These are phyloP conservation scores for Epinephelus coioides DNA, from an alignment of 2,797 vertebrate species.

Conservation along the genomic window DNA sequence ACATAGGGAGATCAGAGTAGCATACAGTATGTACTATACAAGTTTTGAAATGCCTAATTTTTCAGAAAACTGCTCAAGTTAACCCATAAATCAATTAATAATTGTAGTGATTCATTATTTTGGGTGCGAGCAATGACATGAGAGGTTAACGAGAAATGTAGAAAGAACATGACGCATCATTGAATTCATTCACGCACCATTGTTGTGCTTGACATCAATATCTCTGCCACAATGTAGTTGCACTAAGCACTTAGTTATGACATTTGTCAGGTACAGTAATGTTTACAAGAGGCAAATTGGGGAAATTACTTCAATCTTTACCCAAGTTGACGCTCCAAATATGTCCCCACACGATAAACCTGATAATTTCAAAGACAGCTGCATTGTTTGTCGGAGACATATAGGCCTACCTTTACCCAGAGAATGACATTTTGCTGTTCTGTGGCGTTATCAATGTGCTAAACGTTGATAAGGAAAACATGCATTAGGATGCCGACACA, in stretches of 20 bases:
- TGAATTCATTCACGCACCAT: not conserved
- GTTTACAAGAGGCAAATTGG: constrained; percentile 34
- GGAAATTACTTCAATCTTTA: constrained; percentile 36
- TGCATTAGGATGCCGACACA: constrained; percentile 82
- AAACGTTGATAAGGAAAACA: constrained; percentile 80
- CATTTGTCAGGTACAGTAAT: constrained; percentile 22
- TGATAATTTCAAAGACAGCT: constrained; percentile 67
- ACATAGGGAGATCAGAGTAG: not conserved
- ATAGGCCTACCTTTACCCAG: constrained; percentile 62
- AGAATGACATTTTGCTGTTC: constrained; percentile 76
- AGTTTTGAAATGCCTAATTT: not conserved
- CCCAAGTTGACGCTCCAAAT: constrained; percentile 24
- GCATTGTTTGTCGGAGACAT: constrained; percentile 72
- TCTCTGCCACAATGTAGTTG: not conserved
- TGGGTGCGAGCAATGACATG: not conserved
- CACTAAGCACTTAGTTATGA: not conserved
- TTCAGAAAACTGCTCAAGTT: not conserved
- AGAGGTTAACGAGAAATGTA: not conserved
- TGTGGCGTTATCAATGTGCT: constrained; percentile 75
- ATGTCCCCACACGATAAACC: constrained; percentile 58
- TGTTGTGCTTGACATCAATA: constrained; percentile 1
- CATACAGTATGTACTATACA: too few relatives aligned
- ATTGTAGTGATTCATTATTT: not conserved
- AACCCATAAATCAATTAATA: not conserved
- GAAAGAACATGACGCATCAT: not conserved